phyloP scores from a whole-genome alignment of 1,140 invertebrate genomes.

The Drosophila bocqueti region DNA sequence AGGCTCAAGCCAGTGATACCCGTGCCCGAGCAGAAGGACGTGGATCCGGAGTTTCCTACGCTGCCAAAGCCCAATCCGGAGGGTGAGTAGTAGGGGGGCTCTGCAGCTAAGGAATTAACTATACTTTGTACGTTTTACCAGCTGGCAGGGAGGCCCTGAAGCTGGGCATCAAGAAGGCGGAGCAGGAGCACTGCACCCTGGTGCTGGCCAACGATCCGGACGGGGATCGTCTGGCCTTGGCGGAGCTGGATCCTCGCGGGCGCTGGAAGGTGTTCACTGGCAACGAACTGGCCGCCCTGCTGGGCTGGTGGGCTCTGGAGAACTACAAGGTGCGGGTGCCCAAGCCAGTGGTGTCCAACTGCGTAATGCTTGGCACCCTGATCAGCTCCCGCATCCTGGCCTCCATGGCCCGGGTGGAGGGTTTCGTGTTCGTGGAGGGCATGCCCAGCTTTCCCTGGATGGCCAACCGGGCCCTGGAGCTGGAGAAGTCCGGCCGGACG shows the following conservation, averaged over 20 bases:
- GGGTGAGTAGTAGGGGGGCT: slow-evolving; percentile 12
- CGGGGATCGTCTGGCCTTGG: slow-evolving; percentile 97
- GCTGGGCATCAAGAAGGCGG: slow-evolving; percentile 93
- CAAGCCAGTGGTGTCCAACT: slow-evolving; percentile 86
- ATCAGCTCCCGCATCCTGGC: slow-evolving; percentile 98
- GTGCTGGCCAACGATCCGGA: slow-evolving; percentile 99
- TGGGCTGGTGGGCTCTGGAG: slow-evolving; percentile 97
- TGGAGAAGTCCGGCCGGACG: slow-evolving; percentile 89
- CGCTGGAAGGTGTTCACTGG: slow-evolving; percentile 97
- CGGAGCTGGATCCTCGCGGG: slow-evolving; percentile 89
- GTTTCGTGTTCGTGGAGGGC: slow-evolving; percentile 96
- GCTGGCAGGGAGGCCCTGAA: slow-evolving; percentile 95
- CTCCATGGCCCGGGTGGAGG: slow-evolving; percentile 93
- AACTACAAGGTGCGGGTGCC: slow-evolving; percentile 87
- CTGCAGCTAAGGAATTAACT: background rate
- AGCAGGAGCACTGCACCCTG: slow-evolving; percentile 89
- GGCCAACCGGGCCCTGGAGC: slow-evolving; percentile 93
- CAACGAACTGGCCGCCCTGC: slow-evolving; percentile 96
- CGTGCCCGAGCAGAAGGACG: slow-evolving; percentile 93
- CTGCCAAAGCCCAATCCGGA: slow-evolving; percentile 99
- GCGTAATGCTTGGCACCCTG: slow-evolving; percentile 95
- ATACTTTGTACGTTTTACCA: too few species aligned
- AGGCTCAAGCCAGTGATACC: slow-evolving; percentile 92
- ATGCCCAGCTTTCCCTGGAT: slow-evolving; percentile 99
- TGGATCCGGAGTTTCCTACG: slow-evolving; percentile 97